phyloP scores from a whole-genome alignment of 1,140 invertebrate species.

The Zaprionus lachaisei region DNA sequence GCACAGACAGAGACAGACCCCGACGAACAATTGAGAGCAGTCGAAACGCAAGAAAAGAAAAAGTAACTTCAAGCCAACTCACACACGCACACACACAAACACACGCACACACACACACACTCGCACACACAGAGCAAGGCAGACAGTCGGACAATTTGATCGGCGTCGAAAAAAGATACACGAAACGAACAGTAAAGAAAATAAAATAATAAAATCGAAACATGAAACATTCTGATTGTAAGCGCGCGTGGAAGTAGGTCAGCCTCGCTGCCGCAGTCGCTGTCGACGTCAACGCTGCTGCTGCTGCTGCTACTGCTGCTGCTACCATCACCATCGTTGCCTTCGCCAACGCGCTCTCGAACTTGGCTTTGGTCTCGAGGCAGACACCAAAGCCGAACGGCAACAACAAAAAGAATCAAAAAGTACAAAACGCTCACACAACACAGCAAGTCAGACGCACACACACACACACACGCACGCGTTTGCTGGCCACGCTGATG shows the following conservation, averaged over 20 bases:
- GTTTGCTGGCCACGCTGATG: conserved; percentile 51
- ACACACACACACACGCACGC: conserved; percentile 25
- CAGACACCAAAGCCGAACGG: conserved; percentile 53
- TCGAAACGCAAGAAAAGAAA: conserved; percentile 75
- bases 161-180: conserved; percentile 75
- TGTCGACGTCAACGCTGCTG: conserved; percentile 22
- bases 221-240: conserved; percentile 84
- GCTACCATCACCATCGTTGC: conserved; percentile 4
- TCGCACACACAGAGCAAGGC: conserved; percentile 7
- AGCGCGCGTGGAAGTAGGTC: conserved; percentile 75
- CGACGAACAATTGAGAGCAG: conserved; percentile 77
- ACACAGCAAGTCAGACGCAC: conserved; percentile 22
- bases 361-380: conserved; percentile 66
- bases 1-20: background rate
- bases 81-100: conserved; percentile 22
- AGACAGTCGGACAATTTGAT: conserved; percentile 29
- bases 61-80: conserved; percentile 73
- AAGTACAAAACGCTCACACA: conserved; percentile 22
- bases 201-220: conserved; percentile 84
- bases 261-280: conserved; percentile 44
- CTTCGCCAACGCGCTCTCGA: conserved; percentile 52
- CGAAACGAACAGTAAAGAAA: conserved; percentile 75
- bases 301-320: conserved; percentile 1
- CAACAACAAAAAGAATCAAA: conserved; percentile 53
- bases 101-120: conserved; percentile 12